These are phyloP conservation scores for Rugalucina vietnamica DNA, from an alignment of 2,888 invertebrate species.

Conservation along the genomic window DNA sequence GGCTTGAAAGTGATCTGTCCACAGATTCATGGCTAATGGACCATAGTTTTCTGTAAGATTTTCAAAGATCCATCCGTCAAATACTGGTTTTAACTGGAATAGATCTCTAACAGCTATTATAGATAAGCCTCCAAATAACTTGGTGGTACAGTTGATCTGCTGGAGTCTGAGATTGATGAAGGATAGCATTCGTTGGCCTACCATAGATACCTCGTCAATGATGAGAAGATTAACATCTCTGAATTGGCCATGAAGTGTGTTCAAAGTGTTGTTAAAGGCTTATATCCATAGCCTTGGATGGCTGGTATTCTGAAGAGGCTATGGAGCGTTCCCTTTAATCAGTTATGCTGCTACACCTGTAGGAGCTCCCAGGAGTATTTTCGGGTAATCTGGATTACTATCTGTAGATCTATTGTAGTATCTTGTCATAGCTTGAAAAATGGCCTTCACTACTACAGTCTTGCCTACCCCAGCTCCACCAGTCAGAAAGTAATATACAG, in stretches of 20 bases:
- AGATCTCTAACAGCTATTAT: constrained; percentile 53
- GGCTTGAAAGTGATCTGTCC: constrained; percentile 49
- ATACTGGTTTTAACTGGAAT: constrained; percentile 57
- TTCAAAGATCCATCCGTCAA: constrained; percentile 48
- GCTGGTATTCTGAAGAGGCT: constrained; percentile 47
- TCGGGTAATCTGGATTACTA: constrained; percentile 27
- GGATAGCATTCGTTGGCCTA: neutral
- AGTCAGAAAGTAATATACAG: constrained; percentile 32
- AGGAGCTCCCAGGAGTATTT: constrained; percentile 47
- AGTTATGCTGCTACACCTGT: constrained; percentile 56
- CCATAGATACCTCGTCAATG: neutral
- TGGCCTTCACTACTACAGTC: constrained; percentile 21
- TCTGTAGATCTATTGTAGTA: neutral
- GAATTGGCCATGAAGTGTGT: constrained; percentile 29
- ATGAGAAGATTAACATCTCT: constrained; percentile 3
- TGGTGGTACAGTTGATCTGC: constrained; percentile 22
- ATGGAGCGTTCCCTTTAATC: constrained; percentile 52
- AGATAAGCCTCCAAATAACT: constrained; percentile 41
- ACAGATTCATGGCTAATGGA: constrained; percentile 53
- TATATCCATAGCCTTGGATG: constrained; percentile 46
- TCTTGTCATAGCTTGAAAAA: constrained; percentile 22
- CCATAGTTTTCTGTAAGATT: constrained; percentile 18
- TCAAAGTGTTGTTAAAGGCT: constrained; percentile 22
- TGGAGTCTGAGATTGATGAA: constrained; percentile 36
- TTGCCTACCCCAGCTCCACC: constrained; percentile 50